Conservation (phyloP, 2,888 invertebrate genomes). For the Pharmacophagus antenor region DNA sequence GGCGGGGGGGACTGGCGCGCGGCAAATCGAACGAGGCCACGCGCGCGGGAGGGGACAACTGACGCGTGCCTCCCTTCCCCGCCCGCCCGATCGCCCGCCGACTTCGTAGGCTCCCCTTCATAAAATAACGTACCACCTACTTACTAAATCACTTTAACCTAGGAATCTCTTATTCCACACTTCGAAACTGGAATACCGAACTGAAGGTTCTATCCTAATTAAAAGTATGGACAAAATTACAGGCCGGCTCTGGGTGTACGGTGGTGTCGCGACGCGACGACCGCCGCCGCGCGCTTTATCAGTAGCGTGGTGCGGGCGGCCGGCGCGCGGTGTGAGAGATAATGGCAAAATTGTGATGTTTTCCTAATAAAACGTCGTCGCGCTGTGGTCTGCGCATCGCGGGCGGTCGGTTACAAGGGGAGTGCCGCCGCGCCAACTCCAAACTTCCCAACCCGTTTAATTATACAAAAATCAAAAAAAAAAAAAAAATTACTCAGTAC, state of each 20-base stretch:
- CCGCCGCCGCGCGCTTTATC: constrained; percentile 66
- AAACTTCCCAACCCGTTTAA: constrained; percentile 29
- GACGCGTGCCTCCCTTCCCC: constrained; percentile 46
- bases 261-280: constrained; percentile 52
- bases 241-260: constrained; percentile 56
- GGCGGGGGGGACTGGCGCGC: constrained; percentile 56
- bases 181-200: constrained; percentile 73
- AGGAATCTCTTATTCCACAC: constrained; percentile 76
- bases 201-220: constrained; percentile 68
- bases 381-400: constrained; percentile 19
- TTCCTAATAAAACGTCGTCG: constrained; percentile 54
- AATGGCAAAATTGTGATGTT: constrained; percentile 80
- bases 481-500: constrained; percentile 26
- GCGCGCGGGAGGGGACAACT: constrained; percentile 47
- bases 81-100: constrained; percentile 46
- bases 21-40: constrained; percentile 79
- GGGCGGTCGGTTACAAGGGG: constrained; percentile 1
- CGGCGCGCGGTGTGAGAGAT: constrained; percentile 63
- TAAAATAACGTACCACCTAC: constrained; percentile 73
- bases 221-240: constrained; percentile 74
- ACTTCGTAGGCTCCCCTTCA: constrained; percentile 59
- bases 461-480: constrained; percentile 2
- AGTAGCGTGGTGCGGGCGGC: constrained; percentile 59
- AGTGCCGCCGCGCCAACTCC: constrained; percentile 34
- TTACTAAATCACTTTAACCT: constrained; percentile 76